Evolutionary conservation across 2,888 invertebrate genomes (phyloP).

Genomic region (Ichneumoninae sp.): DNA sequence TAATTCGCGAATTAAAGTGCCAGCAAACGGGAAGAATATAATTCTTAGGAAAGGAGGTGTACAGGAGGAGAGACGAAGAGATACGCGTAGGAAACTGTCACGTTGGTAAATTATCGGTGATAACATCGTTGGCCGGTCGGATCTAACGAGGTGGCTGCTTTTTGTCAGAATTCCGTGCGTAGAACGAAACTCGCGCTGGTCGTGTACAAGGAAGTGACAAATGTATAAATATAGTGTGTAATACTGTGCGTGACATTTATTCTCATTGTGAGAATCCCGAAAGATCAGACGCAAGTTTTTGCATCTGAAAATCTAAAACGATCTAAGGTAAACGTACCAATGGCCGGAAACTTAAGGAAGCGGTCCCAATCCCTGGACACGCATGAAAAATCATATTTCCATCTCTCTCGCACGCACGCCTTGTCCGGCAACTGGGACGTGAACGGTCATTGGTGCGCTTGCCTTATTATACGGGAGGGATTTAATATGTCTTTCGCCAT

Average conservation of each 20-base stretch:
- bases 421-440: no score
- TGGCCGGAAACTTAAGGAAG: no score
- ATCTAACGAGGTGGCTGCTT: conserved; percentile 12
- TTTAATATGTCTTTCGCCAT: background rate
- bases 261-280: background rate
- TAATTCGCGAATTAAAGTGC: conserved; percentile 38
- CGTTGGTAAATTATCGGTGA: conserved; percentile 10
- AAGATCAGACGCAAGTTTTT: background rate
- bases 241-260: background rate
- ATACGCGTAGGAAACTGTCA: conserved; percentile 16
- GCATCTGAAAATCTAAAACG: background rate
- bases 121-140: conserved; percentile 9
- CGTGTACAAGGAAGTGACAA: background rate
- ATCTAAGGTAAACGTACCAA: background rate
- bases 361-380: no score
- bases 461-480: background rate
- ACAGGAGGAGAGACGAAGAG: background rate
- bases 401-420: no score
- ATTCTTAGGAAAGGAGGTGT: conserved; percentile 20
- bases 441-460: no score
- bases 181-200: background rate
- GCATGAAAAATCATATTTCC: no score
- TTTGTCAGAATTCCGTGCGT: background rate
- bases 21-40: conserved; percentile 7
- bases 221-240: background rate